A percentile compares a stretch with the other conserved stretches of the same genome.
Conservation (phyloP, 2,888 invertebrate species). For the Caenorhabditis wallacei region DNA sequence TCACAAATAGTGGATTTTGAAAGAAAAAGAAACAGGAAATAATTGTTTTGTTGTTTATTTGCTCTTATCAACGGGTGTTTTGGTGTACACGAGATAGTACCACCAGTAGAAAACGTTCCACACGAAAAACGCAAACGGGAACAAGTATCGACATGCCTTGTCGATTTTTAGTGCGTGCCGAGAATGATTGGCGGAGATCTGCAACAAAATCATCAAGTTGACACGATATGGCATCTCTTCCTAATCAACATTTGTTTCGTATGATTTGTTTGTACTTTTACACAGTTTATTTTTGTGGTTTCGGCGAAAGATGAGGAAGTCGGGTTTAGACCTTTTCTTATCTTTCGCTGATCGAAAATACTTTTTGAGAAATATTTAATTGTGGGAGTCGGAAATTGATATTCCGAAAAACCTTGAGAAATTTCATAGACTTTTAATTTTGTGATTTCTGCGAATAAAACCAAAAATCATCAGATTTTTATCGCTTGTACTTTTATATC, state of each 20-base stretch:
- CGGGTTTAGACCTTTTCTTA: neutral
- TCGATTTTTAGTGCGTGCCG: slow-evolving; percentile 77
- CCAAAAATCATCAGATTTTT: slow-evolving; percentile 8
- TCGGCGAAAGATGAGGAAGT: neutral
- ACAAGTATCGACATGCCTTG: slow-evolving; percentile 74
- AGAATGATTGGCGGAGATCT: slow-evolving; percentile 72
- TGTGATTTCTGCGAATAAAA: neutral
- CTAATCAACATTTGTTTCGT: slow-evolving; percentile 3
- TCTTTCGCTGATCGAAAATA: slow-evolving; percentile 5
- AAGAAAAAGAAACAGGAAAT: neutral
- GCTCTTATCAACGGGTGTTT: slow-evolving; percentile 45
- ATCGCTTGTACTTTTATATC: neutral
- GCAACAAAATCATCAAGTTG: slow-evolving; percentile 16
- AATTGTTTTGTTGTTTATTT: slow-evolving; percentile 17
- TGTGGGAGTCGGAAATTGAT: neutral
- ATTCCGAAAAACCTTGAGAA: neutral
- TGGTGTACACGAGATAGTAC: slow-evolving; percentile 72
- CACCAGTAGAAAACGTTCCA: slow-evolving; percentile 78
- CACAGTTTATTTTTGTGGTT: slow-evolving; percentile 5
- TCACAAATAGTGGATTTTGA: slow-evolving; percentile 43
- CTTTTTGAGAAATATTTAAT: neutral
- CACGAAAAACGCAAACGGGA: slow-evolving; percentile 74
- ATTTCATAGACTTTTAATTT: no score
- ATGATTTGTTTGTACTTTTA: slow-evolving; percentile 12
- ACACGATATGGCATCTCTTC: slow-evolving; percentile 3